phyloP scores from a whole-genome alignment of 2,888 invertebrate species.

The Liposcelis brunnea region DNA sequence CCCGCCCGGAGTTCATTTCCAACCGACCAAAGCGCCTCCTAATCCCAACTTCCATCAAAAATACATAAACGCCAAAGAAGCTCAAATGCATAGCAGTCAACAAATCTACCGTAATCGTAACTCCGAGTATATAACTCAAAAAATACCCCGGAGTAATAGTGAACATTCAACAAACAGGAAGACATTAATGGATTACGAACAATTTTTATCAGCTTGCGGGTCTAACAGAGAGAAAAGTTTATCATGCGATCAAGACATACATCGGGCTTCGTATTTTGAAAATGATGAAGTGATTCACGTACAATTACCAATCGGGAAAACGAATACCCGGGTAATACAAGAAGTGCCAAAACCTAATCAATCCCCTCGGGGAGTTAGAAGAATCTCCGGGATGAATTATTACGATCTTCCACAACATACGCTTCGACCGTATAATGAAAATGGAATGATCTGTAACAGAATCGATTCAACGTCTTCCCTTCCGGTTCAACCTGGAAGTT shows the following conservation, averaged over 20 bases:
- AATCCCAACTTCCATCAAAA: slow-evolving; percentile 37
- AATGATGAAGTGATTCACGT: slow-evolving; percentile 32
- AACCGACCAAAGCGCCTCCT: slow-evolving; percentile 23
- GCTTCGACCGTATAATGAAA: no score
- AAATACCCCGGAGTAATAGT: slow-evolving; percentile 20
- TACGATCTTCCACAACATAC: no score
- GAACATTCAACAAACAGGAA: neutral
- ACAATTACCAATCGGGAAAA: slow-evolving; percentile 35
- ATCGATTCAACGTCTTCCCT: slow-evolving; percentile 7
- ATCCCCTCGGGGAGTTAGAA: neutral
- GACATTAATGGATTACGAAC: slow-evolving; percentile 6
- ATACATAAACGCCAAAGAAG: slow-evolving; percentile 32
- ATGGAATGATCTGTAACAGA: neutral
- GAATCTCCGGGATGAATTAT: no score
- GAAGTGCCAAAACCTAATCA: slow-evolving; percentile 4
- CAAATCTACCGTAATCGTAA: slow-evolving; percentile 17
- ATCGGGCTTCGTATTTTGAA: slow-evolving; percentile 24
- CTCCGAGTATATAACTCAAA: no score
- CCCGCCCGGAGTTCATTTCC: slow-evolving; percentile 9
- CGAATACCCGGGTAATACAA: slow-evolving; percentile 23
- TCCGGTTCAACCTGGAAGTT: slow-evolving; percentile 1
- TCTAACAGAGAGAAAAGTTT: neutral
- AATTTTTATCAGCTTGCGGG: slow-evolving; percentile 8
- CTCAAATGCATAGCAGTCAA: slow-evolving; percentile 24
- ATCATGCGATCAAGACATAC: slow-evolving; percentile 7